These are phyloP conservation scores for Nephrotoma appendiculata DNA, from an alignment of 2,888 invertebrate genomes.

Conservation along the genomic window DNA sequence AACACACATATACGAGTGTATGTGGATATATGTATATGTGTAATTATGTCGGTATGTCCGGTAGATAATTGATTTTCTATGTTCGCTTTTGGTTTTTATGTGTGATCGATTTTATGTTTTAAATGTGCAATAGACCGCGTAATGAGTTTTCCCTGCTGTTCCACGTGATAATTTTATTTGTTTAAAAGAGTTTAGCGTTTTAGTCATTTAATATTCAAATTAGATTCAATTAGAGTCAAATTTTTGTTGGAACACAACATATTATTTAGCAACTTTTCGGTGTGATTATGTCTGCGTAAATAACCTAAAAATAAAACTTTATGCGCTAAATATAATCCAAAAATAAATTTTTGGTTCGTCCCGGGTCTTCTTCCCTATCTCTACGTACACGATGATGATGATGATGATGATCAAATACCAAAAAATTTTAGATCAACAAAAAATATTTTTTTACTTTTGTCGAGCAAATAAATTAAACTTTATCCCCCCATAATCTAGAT, in stretches of 20 bases:
- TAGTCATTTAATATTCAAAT: neutral
- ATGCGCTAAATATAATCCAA: neutral
- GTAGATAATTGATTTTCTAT: neutral
- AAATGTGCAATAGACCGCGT: neutral
- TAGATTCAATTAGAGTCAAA: no score
- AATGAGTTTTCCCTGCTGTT: neutral
- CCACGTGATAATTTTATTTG: no score
- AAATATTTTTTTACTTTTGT: neutral
- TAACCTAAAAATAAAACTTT: neutral
- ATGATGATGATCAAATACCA: neutral
- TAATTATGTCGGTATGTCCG: neutral
- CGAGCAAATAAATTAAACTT: neutral
- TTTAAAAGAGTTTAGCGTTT: no score
- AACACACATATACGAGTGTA: neutral
- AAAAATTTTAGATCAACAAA: neutral
- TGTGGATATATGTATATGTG: neutral
- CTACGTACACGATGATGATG: no score
- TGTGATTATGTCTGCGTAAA: neutral
- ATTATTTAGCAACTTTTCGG: neutral
- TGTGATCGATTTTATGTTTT: neutral
- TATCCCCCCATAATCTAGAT: neutral
- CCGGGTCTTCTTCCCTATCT: no score
- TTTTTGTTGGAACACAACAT: no score
- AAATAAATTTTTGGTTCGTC: neutral
- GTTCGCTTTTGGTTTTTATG: neutral